Conservation (phyloP, 2,113 vertebrate species). For the Oceanodroma tethys region DNA sequence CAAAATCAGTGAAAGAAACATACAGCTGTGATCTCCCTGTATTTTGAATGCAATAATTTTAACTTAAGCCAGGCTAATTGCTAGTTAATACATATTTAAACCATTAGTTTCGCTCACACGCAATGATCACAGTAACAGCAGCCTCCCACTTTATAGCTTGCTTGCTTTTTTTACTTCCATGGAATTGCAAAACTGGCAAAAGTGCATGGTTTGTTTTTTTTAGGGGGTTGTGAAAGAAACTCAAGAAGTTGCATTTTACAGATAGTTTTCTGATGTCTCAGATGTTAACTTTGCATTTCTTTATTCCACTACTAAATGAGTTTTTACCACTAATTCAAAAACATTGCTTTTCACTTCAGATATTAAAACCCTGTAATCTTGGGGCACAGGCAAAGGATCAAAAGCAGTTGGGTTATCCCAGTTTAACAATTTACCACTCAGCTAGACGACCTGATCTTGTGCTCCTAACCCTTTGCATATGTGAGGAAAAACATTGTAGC, state of each 20-base stretch:
- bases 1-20: background rate
- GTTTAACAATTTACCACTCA: background rate
- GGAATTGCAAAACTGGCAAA: background rate
- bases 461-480: background rate
- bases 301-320: background rate
- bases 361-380: background rate
- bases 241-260: background rate
- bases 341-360: background rate
- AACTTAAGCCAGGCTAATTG: background rate
- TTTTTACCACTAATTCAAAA: background rate
- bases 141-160: background rate
- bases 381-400: background rate
- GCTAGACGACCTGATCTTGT: background rate
- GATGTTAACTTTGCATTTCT: background rate
- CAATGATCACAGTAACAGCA: background rate
- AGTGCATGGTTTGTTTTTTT: background rate
- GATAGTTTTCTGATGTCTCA: background rate
- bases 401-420: background rate
- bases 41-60: constrained; percentile 2
- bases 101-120: background rate
- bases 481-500: background rate
- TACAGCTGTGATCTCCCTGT: background rate
- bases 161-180: background rate
- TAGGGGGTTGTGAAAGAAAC: background rate
- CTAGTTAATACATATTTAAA: constrained; percentile 4